A percentile compares a stretch with the other conserved stretches of the same genome.
These are phyloP conservation scores for Proterorhinus semilunaris DNA, from an alignment of 2,113 vertebrate species.

Conservation along the genomic window DNA sequence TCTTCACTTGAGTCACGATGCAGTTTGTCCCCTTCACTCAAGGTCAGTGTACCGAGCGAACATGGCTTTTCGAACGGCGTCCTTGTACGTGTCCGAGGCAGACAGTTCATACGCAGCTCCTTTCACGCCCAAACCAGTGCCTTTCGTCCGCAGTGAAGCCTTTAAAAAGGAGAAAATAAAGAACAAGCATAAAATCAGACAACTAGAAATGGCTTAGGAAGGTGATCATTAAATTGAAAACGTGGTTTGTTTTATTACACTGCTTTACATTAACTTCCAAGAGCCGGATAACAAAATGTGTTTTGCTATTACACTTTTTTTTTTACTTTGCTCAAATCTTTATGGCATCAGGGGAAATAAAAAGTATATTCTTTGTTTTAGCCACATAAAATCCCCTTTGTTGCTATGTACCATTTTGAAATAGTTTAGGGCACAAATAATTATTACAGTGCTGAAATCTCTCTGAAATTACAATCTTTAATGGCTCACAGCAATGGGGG, in stretches of 20 bases:
- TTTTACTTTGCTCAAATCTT: too few relatives aligned
- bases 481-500: slow-evolving; percentile 85
- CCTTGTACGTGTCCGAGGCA: slow-evolving; percentile 90
- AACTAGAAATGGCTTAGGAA: slow-evolving; percentile 29
- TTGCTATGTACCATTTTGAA: too few relatives aligned
- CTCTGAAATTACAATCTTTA: too few relatives aligned
- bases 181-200: slow-evolving; percentile 41
- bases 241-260: too few relatives aligned
- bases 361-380: too few relatives aligned
- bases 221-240: not conserved
- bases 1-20: not conserved
- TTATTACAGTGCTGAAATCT: too few relatives aligned
- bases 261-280: too few relatives aligned
- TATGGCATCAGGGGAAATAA: too few relatives aligned
- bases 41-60: slow-evolving; percentile 92
- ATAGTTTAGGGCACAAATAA: too few relatives aligned
- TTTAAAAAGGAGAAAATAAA: slow-evolving; percentile 49
- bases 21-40: slow-evolving; percentile 70
- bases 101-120: slow-evolving; percentile 88
- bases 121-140: slow-evolving; percentile 89
- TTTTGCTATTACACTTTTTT: too few relatives aligned
- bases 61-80: slow-evolving; percentile 91
- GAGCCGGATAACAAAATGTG: too few relatives aligned
- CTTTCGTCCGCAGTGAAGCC: slow-evolving; percentile 89
- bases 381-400: too few relatives aligned